These are phyloP conservation scores for Theropithecus gelada DNA, from an alignment of 2,113 vertebrate genomes.

Conservation along the genomic window DNA sequence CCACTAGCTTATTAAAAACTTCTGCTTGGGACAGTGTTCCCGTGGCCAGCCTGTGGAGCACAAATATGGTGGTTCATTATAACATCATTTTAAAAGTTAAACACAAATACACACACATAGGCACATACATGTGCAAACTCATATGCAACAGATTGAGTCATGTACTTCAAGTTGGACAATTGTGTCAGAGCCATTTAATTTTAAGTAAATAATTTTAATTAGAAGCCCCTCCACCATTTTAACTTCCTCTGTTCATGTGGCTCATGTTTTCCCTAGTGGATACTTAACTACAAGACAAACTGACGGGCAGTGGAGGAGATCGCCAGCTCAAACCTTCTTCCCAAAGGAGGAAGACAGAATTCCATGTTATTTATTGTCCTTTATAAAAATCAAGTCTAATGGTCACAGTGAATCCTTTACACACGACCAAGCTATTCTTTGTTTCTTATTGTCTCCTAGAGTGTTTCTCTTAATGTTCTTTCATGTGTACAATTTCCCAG, in stretches of 20 bases:
- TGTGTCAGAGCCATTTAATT: slow-evolving; percentile 37
- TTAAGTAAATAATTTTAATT: not conserved
- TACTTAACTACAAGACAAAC: slow-evolving; percentile 4
- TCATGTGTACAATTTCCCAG: slow-evolving; percentile 65
- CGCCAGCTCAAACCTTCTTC: not conserved
- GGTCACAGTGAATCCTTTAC: slow-evolving; percentile 50
- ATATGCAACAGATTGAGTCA: not conserved
- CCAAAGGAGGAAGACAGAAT: not conserved
- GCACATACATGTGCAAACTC: not conserved
- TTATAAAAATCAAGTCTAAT: slow-evolving; percentile 41
- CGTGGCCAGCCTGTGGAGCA: not conserved
- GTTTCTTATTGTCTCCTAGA: slow-evolving; percentile 35
- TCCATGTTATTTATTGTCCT: slow-evolving; percentile 31
- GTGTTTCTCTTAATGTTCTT: slow-evolving; percentile 54
- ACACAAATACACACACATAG: not conserved
- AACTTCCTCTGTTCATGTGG: not conserved
- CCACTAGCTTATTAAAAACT: not conserved
- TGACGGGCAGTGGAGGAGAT: not conserved
- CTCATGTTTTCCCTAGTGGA: not conserved
- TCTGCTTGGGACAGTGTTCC: not conserved
- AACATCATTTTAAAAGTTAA: not conserved
- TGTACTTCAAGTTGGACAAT: not conserved
- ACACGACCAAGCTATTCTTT: slow-evolving; percentile 43
- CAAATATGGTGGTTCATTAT: not conserved
- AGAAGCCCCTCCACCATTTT: not conserved